phyloP scores from a whole-genome alignment of 2,113 vertebrate species.

The Stegostoma tigrinum region DNA sequence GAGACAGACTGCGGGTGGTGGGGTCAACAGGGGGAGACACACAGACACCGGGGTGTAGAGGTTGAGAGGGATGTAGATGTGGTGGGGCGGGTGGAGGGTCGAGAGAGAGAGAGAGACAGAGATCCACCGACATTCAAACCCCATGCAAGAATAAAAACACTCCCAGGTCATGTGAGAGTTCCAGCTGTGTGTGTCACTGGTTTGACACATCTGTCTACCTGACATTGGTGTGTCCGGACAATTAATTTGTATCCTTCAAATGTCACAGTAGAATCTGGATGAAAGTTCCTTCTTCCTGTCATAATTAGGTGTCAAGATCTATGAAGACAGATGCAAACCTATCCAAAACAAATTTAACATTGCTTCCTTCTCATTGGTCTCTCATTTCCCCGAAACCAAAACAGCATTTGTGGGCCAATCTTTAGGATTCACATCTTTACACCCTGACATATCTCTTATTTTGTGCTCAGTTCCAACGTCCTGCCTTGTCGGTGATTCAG shows the following conservation, averaged over 20 bases:
- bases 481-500: no score
- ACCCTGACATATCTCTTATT: neutral
- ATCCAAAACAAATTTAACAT: neutral
- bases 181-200: neutral
- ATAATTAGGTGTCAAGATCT: neutral
- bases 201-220: neutral
- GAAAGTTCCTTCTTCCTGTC: neutral
- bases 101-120: no score
- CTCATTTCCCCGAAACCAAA: no score
- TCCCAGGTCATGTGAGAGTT: neutral
- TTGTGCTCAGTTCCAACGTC: neutral
- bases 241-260: neutral
- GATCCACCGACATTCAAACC: no score
- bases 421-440: neutral
- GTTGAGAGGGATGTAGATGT: no score
- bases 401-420: neutral
- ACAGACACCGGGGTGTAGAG: no score
- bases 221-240: neutral
- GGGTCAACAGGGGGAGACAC: no score
- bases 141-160: no score
- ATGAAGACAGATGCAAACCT: neutral
- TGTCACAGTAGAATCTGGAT: rapidly evolving
- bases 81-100: no score
- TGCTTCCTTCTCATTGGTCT: no score
- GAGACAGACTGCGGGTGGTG: no score